These are phyloP conservation scores for Hippoglossus stenolepis DNA, from an alignment of 2,113 vertebrate species.

Conservation along the genomic window DNA sequence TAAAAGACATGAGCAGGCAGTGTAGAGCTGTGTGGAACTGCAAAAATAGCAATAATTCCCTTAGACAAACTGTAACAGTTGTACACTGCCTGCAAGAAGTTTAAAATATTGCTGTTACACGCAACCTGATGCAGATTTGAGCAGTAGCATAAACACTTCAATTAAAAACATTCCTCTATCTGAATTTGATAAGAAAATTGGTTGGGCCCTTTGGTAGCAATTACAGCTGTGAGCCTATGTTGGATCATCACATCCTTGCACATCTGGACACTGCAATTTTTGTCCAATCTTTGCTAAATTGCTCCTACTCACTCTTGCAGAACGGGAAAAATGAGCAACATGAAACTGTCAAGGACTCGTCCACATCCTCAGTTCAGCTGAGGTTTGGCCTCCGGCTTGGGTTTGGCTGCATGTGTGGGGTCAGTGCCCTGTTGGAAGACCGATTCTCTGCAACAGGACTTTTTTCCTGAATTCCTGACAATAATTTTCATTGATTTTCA, in stretches of 20 bases:
- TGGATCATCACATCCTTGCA: slow-evolving; percentile 49
- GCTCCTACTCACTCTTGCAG: slow-evolving; percentile 32
- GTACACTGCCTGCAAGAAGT: slow-evolving; percentile 2
- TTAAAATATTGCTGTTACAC: neutral
- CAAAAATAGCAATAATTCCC: neutral
- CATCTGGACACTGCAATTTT: slow-evolving; percentile 67
- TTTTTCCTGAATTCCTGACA: neutral
- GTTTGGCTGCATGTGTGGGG: slow-evolving; percentile 35
- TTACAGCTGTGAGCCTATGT: slow-evolving; percentile 35
- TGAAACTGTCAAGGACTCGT: slow-evolving; percentile 56
- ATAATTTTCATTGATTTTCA: slow-evolving; percentile 6
- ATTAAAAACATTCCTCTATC: slow-evolving; percentile 36
- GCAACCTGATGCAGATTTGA: slow-evolving; percentile 12
- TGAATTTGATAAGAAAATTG: slow-evolving; percentile 66
- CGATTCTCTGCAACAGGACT: slow-evolving; percentile 32
- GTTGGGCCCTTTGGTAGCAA: slow-evolving; percentile 51
- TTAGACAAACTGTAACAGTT: neutral
- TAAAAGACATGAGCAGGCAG: no score
- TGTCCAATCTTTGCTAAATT: slow-evolving; percentile 54
- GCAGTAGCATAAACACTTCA: slow-evolving; percentile 48
- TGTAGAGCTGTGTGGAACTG: neutral
- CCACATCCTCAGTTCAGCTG: slow-evolving; percentile 37
- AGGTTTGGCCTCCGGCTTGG: slow-evolving; percentile 35
- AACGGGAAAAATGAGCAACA: slow-evolving; percentile 39
- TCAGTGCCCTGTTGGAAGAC: slow-evolving; percentile 36